phyloP scores from a whole-genome alignment of 1,140 invertebrate species.

The Megalopta genalis region DNA sequence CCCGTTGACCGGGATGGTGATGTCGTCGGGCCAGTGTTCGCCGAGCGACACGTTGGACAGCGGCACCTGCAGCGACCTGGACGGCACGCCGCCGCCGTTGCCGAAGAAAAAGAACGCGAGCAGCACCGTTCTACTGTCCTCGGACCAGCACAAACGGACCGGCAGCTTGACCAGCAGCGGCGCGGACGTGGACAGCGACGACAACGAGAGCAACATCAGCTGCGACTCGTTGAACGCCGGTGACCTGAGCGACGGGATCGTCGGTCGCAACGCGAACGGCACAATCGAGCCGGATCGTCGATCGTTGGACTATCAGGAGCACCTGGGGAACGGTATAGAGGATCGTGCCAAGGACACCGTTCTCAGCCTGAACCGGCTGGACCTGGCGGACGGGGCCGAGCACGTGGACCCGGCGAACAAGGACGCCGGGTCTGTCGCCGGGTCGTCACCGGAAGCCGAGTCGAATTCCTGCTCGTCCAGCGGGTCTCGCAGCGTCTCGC shows the following conservation, averaged over 20 bases:
- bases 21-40: constrained; percentile 89
- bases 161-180: constrained; percentile 81
- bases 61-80: constrained; percentile 90
- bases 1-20: constrained; percentile 78
- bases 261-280: constrained; percentile 1
- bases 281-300: constrained; percentile 49
- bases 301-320: background rate
- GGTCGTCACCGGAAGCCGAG: constrained; percentile 26
- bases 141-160: constrained; percentile 79
- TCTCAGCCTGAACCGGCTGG: constrained; percentile 23
- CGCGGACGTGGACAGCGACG: constrained; percentile 83
- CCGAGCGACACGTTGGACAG: constrained; percentile 89
- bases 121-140: constrained; percentile 75
- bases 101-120: constrained; percentile 83
- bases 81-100: constrained; percentile 86
- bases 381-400: constrained; percentile 6
- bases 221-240: constrained; percentile 86
- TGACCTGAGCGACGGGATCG: constrained; percentile 75
- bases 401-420: background rate
- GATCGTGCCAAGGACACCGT: constrained; percentile 21
- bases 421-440: background rate
- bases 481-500: constrained; percentile 54
- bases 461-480: constrained; percentile 45
- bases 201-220: constrained; percentile 86
- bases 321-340: constrained; percentile 14